A percentile compares a stretch with the other conserved stretches of the same genome.
These are phyloP conservation scores for Dimorphilus gyrociliatus DNA, from an alignment of 2,888 invertebrate species.

Conservation along the genomic window DNA sequence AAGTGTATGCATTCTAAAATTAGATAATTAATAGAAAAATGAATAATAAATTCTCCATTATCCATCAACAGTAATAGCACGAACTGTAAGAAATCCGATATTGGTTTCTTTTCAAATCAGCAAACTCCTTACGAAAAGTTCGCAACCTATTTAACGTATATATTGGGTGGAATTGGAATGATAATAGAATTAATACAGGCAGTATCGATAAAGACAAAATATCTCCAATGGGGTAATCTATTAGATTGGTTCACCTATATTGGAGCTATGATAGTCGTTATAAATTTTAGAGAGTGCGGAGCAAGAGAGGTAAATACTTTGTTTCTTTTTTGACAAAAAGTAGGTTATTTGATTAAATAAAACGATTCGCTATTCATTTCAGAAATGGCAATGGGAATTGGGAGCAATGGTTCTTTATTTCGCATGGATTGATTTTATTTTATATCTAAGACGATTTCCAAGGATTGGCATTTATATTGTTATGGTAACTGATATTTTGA, in stretches of 20 bases:
- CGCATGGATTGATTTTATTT: constrained; percentile 33
- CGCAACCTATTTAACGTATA: too few species aligned
- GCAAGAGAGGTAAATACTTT: constrained; percentile 4
- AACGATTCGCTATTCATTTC: too few species aligned
- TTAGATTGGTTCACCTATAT: constrained; percentile 34
- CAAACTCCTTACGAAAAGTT: too few species aligned
- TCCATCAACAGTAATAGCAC: too few species aligned
- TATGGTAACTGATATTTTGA: constrained; percentile 35
- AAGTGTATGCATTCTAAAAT: too few species aligned
- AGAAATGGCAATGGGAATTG: constrained; percentile 36
- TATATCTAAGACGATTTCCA: constrained; percentile 34
- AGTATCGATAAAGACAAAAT: constrained; percentile 18
- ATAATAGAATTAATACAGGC: too few species aligned
- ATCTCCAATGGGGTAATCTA: constrained; percentile 28
- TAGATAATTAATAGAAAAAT: too few species aligned
- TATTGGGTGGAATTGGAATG: too few species aligned
- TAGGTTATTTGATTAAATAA: too few species aligned
- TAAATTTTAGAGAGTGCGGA: constrained; percentile 21
- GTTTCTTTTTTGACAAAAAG: not conserved
- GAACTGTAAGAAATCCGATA: too few species aligned
- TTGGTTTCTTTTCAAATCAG: too few species aligned
- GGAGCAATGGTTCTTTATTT: constrained; percentile 30
- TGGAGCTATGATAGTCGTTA: constrained; percentile 25
- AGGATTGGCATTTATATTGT: constrained; percentile 36
- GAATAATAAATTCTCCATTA: too few species aligned